Percentiles rank a stretch among this genome's conserved stretches.
Evolutionary conservation across 2,888 invertebrate genomes (phyloP).

Genomic region (Dromius quadrimaculatus): DNA sequence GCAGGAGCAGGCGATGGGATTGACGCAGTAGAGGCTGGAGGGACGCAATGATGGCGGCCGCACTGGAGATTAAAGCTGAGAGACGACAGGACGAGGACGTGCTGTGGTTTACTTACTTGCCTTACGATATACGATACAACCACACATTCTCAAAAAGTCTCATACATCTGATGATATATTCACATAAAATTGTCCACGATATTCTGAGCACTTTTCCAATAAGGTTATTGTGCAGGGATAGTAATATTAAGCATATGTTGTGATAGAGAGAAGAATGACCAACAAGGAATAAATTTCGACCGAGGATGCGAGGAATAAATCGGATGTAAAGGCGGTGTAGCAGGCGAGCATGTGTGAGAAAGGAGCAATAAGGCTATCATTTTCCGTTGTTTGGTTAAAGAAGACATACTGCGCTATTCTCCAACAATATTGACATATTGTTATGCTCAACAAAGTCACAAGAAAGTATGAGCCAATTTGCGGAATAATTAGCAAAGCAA

Average conservation of each 20-base stretch:
- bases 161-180: background rate
- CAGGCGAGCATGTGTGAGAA: slow-evolving; percentile 38
- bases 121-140: too few species aligned
- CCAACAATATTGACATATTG: too few species aligned
- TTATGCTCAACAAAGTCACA: too few species aligned
- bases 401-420: slow-evolving; percentile 61
- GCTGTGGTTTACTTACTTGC: slow-evolving; percentile 32
- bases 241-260: too few species aligned
- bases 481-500: too few species aligned
- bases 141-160: background rate
- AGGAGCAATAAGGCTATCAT: slow-evolving; percentile 64
- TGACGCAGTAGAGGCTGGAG: slow-evolving; percentile 33
- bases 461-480: too few species aligned
- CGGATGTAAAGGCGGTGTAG: slow-evolving; percentile 41
- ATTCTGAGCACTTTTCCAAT: too few species aligned
- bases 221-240: too few species aligned
- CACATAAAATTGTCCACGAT: background rate
- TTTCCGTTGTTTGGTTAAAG: slow-evolving; percentile 64
- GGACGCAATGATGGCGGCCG: slow-evolving; percentile 37
- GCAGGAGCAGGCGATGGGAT: slow-evolving; percentile 36
- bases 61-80: slow-evolving; percentile 39
- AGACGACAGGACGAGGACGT: slow-evolving; percentile 10
- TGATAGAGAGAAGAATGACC: slow-evolving; percentile 31
- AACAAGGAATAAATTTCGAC: slow-evolving; percentile 56
- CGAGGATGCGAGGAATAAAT: slow-evolving; percentile 39